Conservation (phyloP, 2,113 vertebrate species). For the Zapornia atra region DNA sequence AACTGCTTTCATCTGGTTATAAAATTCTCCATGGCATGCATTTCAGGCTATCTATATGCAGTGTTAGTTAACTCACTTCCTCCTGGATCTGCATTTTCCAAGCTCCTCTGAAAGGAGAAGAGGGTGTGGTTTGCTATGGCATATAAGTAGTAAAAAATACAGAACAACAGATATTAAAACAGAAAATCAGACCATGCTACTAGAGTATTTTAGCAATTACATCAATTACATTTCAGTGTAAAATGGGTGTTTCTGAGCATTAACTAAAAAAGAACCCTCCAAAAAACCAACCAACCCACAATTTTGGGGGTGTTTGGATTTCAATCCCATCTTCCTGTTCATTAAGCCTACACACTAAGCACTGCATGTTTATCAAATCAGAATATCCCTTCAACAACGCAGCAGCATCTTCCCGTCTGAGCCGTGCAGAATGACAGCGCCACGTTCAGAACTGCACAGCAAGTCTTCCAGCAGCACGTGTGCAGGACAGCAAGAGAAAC, state of each 20-base stretch:
- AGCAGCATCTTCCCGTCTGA: not conserved
- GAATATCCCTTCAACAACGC: not conserved
- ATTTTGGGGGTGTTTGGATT: not conserved
- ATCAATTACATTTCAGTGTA: not conserved
- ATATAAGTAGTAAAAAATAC: not conserved
- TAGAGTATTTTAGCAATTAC: not conserved
- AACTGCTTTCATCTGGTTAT: not conserved
- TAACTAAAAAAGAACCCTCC: not conserved
- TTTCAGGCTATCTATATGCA: not conserved
- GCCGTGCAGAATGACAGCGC: not conserved
- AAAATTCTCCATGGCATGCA: not conserved
- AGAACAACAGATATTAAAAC: not conserved
- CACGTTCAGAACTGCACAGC: not conserved
- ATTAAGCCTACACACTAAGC: not conserved
- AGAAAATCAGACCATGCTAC: not conserved
- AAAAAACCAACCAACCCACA: not conserved
- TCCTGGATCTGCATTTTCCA: not conserved
- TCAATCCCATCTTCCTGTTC: not conserved
- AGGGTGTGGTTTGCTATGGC: slow-evolving; percentile 59
- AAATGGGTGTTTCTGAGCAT: not conserved
- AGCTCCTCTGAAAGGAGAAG: not conserved
- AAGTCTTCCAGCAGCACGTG: slow-evolving; percentile 33
- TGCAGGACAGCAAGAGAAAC: slow-evolving; percentile 48
- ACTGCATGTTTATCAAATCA: not conserved
- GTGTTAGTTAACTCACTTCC: not conserved